Base-by-base conservation (phyloP, 2,888 invertebrate genomes). In the Heterodera filipjevi region DNA sequence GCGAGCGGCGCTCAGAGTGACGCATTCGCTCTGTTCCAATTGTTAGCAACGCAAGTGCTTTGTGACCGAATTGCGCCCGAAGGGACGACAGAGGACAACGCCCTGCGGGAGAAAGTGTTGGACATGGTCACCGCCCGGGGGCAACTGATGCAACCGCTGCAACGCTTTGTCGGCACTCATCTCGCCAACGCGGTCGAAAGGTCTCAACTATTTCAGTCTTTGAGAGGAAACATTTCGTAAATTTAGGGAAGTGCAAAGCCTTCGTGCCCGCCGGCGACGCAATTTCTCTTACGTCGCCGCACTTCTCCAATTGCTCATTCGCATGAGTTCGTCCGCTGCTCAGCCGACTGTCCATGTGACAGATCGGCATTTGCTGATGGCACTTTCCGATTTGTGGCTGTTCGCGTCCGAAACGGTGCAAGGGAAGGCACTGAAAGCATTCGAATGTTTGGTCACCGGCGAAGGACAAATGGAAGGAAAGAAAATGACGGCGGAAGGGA, bases 1-100 rank as follows among this genome's bases (percentile, higher is more conserved):
- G 90, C 82, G 89, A 89, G 84, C 87, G 88, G 84, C 85, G 89
- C 81, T 82, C 91, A 76, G 83, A 91, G 49, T 92, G 89, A 88
- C 77, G 89, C 87, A 0, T 89, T 86, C 76, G 82, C 83, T 2
- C 92, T 98, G 10, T 92, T 98, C 30, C 93, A 94, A 81, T 96
- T 98, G 88, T 95, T 98, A 93, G 94, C 95, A 32, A 93, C 94
- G 89, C 88, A 88, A 80, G 96, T 95, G 46, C 89, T 89, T 78
- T 84, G 86, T 59, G 86, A 85, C 35, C 87, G 86, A 73, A 81
- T 87, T 39, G 84, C 85, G 5, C 85, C 86, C 64, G 87, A 87
- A 53, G 84, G 85, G 33, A 59, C 59, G 59, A n/a, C n/a, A n/a
- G 59, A 59, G 59, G 59, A 85, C 64, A 84, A 84, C 16, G 84